phyloP scores from a whole-genome alignment of 2,797 vertebrate species.

The Enteromius fasciolatus region DNA sequence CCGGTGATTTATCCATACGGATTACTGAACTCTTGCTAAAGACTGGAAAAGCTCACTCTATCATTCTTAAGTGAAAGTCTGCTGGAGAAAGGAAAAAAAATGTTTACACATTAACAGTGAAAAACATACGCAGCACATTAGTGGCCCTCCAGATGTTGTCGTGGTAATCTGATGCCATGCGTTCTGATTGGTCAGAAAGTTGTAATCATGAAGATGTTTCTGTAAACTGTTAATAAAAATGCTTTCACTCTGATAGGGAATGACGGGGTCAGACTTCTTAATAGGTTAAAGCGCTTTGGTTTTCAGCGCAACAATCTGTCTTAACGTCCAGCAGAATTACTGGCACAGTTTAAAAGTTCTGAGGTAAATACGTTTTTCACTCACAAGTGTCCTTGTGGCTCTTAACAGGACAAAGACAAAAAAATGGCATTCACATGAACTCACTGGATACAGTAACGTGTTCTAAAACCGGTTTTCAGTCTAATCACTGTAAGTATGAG shows the following conservation, averaged over 20 bases:
- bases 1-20: slow-evolving; percentile 51
- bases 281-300: slow-evolving; percentile 29
- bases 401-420: neutral
- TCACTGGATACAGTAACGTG: neutral
- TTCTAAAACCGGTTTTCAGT: neutral
- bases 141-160: slow-evolving; percentile 69
- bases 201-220: slow-evolving; percentile 66
- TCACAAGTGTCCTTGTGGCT: slow-evolving; percentile 5
- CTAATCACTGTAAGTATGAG: neutral
- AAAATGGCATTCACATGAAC: neutral
- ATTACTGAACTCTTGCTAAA: slow-evolving; percentile 61
- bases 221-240: slow-evolving; percentile 63
- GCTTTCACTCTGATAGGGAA: slow-evolving; percentile 40
- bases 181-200: slow-evolving; percentile 67
- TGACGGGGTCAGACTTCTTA: slow-evolving; percentile 35
- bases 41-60: slow-evolving; percentile 52
- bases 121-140: slow-evolving; percentile 75
- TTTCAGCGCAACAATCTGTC: slow-evolving; percentile 25
- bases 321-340: slow-evolving; percentile 25
- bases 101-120: slow-evolving; percentile 69
- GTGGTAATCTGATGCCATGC: slow-evolving; percentile 65
- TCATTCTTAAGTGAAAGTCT: slow-evolving; percentile 52
- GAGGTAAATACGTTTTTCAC: slow-evolving; percentile 20
- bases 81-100: slow-evolving; percentile 51
- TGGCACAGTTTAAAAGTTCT: slow-evolving; percentile 27